Conservation (phyloP, 2,888 invertebrate genomes). For the Dysmachus trigonus region DNA sequence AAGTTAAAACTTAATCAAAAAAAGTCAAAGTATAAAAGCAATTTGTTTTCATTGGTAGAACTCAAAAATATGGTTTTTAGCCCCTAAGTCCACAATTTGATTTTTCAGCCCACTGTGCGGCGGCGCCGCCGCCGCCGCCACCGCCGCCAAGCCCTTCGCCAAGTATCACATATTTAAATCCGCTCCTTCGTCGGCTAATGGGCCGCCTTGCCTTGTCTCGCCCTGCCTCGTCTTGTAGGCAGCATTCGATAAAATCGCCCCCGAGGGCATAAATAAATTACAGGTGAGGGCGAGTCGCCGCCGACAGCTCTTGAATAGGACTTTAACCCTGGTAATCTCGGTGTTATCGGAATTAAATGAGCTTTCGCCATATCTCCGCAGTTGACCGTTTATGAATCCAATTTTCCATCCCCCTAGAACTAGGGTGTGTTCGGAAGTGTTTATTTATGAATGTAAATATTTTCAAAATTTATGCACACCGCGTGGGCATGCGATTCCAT, state of each 20-base stretch:
- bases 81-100: too few relatives aligned
- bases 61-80: too few relatives aligned
- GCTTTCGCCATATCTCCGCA: background rate
- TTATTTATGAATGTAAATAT: background rate
- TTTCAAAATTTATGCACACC: background rate
- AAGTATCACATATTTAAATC: background rate
- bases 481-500: background rate
- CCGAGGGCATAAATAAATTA: background rate
- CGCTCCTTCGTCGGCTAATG: background rate
- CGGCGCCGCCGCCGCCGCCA: too few relatives aligned
- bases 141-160: background rate
- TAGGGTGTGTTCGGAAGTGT: background rate
- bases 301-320: background rate
- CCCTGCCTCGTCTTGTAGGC: background rate
- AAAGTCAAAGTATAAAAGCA: too few relatives aligned
- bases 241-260: background rate
- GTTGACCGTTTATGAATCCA: background rate
- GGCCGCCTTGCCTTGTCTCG: background rate
- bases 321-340: slow-evolving; percentile 8
- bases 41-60: too few relatives aligned
- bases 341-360: slow-evolving; percentile 7
- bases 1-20: too few relatives aligned
- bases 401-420: background rate
- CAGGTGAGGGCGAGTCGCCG: background rate
- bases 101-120: too few relatives aligned